phyloP scores from a whole-genome alignment of 2,888 invertebrate species.

The Congeria kusceri region DNA sequence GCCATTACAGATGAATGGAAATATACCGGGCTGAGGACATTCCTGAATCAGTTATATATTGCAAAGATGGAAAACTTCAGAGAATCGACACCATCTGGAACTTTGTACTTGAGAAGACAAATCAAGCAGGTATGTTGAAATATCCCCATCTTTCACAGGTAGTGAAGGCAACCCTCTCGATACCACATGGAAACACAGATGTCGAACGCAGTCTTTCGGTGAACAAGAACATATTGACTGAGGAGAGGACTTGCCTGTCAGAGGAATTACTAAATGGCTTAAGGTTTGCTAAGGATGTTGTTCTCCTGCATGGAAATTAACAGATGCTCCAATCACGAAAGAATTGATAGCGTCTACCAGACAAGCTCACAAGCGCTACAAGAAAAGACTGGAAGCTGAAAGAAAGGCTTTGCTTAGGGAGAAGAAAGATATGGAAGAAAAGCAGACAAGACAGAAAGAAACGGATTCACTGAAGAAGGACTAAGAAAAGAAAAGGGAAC shows the following conservation, averaged over 20 bases:
- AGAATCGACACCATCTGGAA: conserved; percentile 26
- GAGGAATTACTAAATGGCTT: conserved; percentile 40
- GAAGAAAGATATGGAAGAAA: neutral
- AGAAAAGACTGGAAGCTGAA: neutral
- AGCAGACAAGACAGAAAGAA: neutral
- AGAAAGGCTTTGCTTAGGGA: neutral
- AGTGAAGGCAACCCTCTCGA: conserved; percentile 8
- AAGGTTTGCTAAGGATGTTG: conserved; percentile 27
- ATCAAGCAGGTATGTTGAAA: conserved; percentile 20
- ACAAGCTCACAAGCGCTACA: neutral
- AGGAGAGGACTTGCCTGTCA: conserved; percentile 25
- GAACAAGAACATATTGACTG: conserved; percentile 33
- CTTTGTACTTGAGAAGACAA: conserved; percentile 18
- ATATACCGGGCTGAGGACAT: conserved; percentile 4
- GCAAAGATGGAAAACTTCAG: neutral
- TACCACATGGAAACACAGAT: conserved; percentile 37
- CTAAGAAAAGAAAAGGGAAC: neutral
- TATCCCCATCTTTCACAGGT: conserved; percentile 19
- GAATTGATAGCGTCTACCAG: neutral
- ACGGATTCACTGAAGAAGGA: neutral
- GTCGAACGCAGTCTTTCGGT: conserved; percentile 28
- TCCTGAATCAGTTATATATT: conserved; percentile 8
- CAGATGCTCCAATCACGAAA: neutral
- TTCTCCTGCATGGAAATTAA: neutral
- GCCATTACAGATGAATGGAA: conserved; percentile 23